Evolutionary conservation across 1,140 invertebrate species (phyloP).

Genomic region (Artemia franciscana): DNA sequence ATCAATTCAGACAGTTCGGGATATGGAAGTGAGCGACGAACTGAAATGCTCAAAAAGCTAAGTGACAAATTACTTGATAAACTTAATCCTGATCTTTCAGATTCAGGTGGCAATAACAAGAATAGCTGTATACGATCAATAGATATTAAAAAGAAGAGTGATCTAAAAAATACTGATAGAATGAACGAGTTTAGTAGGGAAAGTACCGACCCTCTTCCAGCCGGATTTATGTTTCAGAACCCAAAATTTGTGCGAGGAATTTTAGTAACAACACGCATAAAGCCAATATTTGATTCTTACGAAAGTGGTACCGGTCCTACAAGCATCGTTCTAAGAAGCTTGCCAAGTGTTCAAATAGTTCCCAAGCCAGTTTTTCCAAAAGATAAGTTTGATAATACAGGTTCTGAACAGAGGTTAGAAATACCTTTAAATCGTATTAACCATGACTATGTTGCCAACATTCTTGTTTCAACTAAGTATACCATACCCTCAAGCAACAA

Average conservation of each 20-base stretch:
- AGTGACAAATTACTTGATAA: no score
- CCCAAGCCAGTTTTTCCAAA: neutral
- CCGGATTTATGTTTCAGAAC: neutral
- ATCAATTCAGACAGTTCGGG: neutral
- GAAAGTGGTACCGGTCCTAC: no score
- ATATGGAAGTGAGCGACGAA: neutral
- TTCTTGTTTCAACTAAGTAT: neutral
- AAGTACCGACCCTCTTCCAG: no score
- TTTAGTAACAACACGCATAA: no score
- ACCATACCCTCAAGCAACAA: neutral
- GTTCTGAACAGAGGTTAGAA: neutral
- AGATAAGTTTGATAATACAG: neutral
- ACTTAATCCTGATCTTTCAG: no score
- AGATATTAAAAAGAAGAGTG: no score
- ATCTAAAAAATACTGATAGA: no score
- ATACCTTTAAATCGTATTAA: neutral
- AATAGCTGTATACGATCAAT: no score
- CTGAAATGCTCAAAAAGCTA: no score
- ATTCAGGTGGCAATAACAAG: no score
- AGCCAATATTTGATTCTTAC: no score
- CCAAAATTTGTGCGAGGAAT: neutral
- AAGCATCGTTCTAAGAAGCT: neutral
- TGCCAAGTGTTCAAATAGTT: neutral
- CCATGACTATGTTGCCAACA: neutral
- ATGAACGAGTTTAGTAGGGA: no score